Conservation (phyloP, 2,113 vertebrate species). For the Euleptes europaea region DNA sequence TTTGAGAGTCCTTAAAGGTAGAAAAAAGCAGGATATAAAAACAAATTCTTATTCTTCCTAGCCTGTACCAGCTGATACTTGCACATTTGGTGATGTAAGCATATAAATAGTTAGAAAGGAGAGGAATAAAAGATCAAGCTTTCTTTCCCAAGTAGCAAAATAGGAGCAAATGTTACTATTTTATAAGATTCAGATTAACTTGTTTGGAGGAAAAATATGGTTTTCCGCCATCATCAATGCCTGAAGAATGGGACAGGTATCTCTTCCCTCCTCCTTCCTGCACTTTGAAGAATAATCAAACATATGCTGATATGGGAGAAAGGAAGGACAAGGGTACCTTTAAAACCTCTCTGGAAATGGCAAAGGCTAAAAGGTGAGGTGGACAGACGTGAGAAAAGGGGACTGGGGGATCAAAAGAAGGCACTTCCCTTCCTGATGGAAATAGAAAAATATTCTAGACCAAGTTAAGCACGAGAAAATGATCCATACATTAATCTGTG, state of each 20-base stretch:
- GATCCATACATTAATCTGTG: neutral
- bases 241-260: slow-evolving; percentile 1
- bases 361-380: neutral
- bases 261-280: slow-evolving; percentile 2
- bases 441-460: neutral
- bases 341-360: neutral
- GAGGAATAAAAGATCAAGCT: neutral
- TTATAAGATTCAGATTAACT: neutral
- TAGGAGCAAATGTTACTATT: neutral
- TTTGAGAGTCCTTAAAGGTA: too few species aligned
- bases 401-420: neutral
- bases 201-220: neutral
- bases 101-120: neutral
- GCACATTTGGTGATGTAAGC: too few species aligned
- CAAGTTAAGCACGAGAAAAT: neutral
- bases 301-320: neutral
- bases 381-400: neutral
- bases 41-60: too few species aligned
- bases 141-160: neutral
- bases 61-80: neutral
- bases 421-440: neutral
- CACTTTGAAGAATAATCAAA: slow-evolving; percentile 21
- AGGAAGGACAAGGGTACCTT: neutral
- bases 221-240: neutral
- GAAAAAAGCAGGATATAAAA: too few species aligned